phyloP scores from a whole-genome alignment of 2,888 invertebrate genomes.

The Hirtodrosophila duncani region DNA sequence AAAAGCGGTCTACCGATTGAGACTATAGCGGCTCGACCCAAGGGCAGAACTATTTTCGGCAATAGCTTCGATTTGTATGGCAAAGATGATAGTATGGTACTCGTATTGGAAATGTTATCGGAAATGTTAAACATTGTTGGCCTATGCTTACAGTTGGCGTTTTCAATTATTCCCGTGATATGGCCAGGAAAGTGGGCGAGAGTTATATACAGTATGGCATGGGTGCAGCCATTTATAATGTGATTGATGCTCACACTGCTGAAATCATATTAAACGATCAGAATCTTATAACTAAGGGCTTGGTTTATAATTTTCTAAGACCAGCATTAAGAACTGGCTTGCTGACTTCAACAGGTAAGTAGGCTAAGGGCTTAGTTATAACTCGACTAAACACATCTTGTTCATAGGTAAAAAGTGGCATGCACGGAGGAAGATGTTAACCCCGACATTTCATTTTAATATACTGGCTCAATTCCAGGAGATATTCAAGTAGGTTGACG shows the following conservation, averaged over 20 bases:
- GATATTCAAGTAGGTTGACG: slow-evolving; percentile 65
- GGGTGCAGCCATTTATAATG: slow-evolving; percentile 44
- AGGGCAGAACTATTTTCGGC: slow-evolving; percentile 63
- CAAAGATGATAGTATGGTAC: slow-evolving; percentile 28
- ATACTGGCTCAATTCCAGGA: slow-evolving; percentile 69
- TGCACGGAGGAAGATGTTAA: slow-evolving; percentile 43
- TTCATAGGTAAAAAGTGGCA: slow-evolving; percentile 67
- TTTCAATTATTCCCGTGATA: slow-evolving; percentile 42
- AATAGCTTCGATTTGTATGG: slow-evolving; percentile 66
- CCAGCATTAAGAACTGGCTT: slow-evolving; percentile 65
- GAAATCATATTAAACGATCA: slow-evolving; percentile 60
- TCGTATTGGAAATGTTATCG: neutral
- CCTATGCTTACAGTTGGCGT: slow-evolving; percentile 36
- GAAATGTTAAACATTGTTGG: neutral
- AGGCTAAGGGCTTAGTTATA: neutral
- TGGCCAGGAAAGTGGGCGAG: slow-evolving; percentile 8
- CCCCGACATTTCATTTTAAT: slow-evolving; percentile 68
- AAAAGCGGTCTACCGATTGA: slow-evolving; percentile 59
- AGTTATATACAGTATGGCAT: slow-evolving; percentile 36
- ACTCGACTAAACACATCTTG: neutral
- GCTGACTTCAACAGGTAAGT: slow-evolving; percentile 50
- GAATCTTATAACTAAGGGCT: slow-evolving; percentile 61
- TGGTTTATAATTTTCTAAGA: slow-evolving; percentile 55
- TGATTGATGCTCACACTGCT: slow-evolving; percentile 58
- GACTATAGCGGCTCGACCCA: slow-evolving; percentile 39